These are phyloP conservation scores for Bombus confusus DNA, from an alignment of 1,140 invertebrate species.

Conservation along the genomic window DNA sequence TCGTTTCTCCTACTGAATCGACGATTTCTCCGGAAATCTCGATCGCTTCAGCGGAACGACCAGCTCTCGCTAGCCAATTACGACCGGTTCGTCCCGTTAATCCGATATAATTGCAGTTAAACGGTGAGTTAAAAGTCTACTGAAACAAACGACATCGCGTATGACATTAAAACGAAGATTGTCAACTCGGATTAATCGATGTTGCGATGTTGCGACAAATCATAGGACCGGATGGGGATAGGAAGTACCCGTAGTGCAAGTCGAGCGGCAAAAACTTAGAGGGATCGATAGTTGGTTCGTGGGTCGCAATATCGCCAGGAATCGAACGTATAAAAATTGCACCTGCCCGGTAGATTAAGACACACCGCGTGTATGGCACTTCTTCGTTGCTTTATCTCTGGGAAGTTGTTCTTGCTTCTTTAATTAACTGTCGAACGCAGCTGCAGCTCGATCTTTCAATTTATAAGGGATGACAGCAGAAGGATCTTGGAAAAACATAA, in stretches of 20 bases:
- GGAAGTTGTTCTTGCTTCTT: conserved; percentile 54
- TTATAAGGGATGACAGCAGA: conserved; percentile 35
- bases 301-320: conserved; percentile 19
- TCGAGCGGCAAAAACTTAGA: not conserved
- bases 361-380: not conserved
- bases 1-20: not conserved
- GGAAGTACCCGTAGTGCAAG: too few species aligned
- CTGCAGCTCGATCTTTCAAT: conserved; percentile 59
- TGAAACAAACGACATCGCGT: not conserved
- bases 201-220: not conserved
- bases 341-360: conserved; percentile 37
- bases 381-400: conserved; percentile 16
- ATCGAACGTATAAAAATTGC: conserved; percentile 44
- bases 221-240: not conserved
- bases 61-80: not conserved
- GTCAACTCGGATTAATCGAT: not conserved
- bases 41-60: not conserved
- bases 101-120: not conserved
- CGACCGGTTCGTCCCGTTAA: not conserved
- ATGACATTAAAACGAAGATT: not conserved
- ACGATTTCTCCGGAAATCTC: not conserved
- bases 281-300: conserved; percentile 22
- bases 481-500: conserved; percentile 43
- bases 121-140: not conserved
- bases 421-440: conserved; percentile 66